Conservation (phyloP, 2,888 invertebrate species). For the Calameuta idolon region DNA sequence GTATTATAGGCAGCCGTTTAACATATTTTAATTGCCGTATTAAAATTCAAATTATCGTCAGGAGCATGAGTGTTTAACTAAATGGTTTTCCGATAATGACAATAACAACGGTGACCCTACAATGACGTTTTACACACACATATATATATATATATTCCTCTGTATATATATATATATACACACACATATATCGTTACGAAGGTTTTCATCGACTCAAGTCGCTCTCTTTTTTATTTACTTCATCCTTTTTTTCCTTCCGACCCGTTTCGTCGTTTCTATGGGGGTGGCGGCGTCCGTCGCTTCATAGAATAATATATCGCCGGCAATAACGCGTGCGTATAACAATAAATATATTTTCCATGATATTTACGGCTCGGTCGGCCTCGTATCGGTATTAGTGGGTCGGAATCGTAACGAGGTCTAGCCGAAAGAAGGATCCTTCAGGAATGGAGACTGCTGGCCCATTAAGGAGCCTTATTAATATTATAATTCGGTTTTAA, state of each 20-base stretch:
- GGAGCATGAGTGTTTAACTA: neutral
- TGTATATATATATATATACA: neutral
- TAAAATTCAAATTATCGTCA: slow-evolving; percentile 47
- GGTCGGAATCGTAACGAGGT: slow-evolving; percentile 33
- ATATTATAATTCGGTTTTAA: slow-evolving; percentile 58
- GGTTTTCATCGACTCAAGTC: neutral
- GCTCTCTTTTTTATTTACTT: neutral
- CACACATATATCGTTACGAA: neutral
- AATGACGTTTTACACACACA: neutral
- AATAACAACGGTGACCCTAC: neutral
- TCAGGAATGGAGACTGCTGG: slow-evolving; percentile 21
- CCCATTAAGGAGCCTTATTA: slow-evolving; percentile 55
- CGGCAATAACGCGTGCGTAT: slow-evolving; percentile 30
- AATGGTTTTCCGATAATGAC: neutral
- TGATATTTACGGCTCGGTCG: slow-evolving; percentile 39
- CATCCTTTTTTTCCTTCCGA: neutral
- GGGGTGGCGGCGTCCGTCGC: neutral
- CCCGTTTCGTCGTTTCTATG: slow-evolving; percentile 4
- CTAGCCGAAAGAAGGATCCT: slow-evolving; percentile 23
- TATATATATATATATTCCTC: neutral
- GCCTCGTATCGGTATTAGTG: slow-evolving; percentile 14
- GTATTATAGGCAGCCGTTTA: slow-evolving; percentile 58
- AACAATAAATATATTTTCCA: slow-evolving; percentile 37
- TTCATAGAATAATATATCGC: slow-evolving; percentile 23
- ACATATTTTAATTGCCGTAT: slow-evolving; percentile 60